Conservation (phyloP, 2,113 vertebrate genomes). For the Crypturellus undulatus region DNA sequence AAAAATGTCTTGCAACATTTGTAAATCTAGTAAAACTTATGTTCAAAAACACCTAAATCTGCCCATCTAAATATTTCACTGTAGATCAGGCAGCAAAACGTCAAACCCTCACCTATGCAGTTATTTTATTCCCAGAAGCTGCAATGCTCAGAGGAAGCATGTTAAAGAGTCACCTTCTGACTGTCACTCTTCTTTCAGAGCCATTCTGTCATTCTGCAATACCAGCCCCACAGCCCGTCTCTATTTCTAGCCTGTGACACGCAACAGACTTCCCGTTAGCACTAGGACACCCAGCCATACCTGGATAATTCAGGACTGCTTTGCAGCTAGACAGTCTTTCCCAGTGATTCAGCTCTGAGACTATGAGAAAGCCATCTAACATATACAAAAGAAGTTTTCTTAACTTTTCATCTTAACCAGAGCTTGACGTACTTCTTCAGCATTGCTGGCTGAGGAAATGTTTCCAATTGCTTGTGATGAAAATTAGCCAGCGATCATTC, state of each 20-base stretch:
- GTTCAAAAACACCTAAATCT: not conserved
- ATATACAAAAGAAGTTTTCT: conserved; percentile 62
- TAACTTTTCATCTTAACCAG: conserved; percentile 67
- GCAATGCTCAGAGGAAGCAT: not conserved
- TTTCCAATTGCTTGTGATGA: conserved; percentile 49
- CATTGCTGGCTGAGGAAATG: conserved; percentile 51
- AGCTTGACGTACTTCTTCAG: conserved; percentile 16
- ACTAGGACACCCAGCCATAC: not conserved
- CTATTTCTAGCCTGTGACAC: conserved; percentile 30
- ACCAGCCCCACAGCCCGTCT: not conserved
- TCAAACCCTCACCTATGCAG: not conserved
- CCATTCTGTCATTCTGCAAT: not conserved
- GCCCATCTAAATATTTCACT: not conserved
- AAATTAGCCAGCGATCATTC: conserved; percentile 28
- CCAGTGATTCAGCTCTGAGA: conserved; percentile 62
- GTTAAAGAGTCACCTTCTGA: not conserved
- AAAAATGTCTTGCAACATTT: not conserved
- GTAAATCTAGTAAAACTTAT: not conserved
- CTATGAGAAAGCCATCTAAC: conserved; percentile 46
- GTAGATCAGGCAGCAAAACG: not conserved
- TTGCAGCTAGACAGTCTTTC: conserved; percentile 46
- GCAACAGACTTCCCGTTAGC: conserved; percentile 20
- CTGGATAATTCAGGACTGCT: conserved; percentile 25
- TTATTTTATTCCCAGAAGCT: not conserved
- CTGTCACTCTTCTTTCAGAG: conserved; percentile 3